A percentile compares a stretch with the other conserved stretches of the same genome.
phyloP scores from a whole-genome alignment of 2,888 invertebrate species.

The Melanostoma mellinum region DNA sequence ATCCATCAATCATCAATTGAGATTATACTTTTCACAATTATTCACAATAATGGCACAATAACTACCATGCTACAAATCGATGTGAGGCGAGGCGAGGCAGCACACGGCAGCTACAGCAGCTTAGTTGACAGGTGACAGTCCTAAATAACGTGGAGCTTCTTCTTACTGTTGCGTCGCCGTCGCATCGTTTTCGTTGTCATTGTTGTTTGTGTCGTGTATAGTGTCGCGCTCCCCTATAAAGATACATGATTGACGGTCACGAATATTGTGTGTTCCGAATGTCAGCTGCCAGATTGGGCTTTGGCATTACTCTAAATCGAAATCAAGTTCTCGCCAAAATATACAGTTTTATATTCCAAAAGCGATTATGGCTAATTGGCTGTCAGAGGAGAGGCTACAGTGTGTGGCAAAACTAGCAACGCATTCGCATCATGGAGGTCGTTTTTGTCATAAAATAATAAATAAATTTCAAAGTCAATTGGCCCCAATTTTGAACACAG shows the following conservation, averaged over 20 bases:
- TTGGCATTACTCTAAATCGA: slow-evolving; percentile 34
- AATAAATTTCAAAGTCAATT: slow-evolving; percentile 45
- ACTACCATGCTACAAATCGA: slow-evolving; percentile 39
- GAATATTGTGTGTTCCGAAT: slow-evolving; percentile 30
- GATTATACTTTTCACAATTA: slow-evolving; percentile 20
- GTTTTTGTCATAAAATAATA: slow-evolving; percentile 15
- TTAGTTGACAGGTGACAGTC: slow-evolving; percentile 58
- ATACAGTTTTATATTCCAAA: not conserved
- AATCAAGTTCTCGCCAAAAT: slow-evolving; percentile 19
- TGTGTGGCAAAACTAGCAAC: not conserved
- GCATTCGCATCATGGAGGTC: slow-evolving; percentile 14
- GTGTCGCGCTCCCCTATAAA: not conserved
- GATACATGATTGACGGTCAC: slow-evolving; percentile 65
- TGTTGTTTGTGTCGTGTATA: not conserved
- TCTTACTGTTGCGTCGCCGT: not conserved
- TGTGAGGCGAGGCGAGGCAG: not conserved
- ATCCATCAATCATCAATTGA: slow-evolving; percentile 53
- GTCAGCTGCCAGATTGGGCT: slow-evolving; percentile 29
- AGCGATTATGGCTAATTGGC: slow-evolving; percentile 42
- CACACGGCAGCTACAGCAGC: not conserved
- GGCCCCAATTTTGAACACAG: slow-evolving; percentile 53
- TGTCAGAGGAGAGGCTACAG: not conserved
- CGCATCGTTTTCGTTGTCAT: not conserved
- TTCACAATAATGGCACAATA: slow-evolving; percentile 7
- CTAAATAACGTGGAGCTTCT: slow-evolving; percentile 28